Conservation (phyloP, 92 coral and sea anemone species). For the Porites cylindrica region DNA sequence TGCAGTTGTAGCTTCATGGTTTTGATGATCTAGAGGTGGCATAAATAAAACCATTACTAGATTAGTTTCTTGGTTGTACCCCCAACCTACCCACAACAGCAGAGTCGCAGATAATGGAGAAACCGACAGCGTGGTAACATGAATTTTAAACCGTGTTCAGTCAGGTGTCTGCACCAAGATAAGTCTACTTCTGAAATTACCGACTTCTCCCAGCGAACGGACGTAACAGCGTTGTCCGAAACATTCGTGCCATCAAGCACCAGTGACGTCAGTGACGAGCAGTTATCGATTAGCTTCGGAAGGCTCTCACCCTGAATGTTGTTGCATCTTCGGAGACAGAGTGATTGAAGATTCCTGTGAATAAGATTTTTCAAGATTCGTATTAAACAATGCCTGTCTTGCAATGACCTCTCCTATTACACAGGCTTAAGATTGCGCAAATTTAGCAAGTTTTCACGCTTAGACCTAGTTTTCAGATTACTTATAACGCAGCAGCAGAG, state of each 20-base stretch:
- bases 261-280: conserved; percentile 75
- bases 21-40: not conserved
- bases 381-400: no score
- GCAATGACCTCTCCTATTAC: no score
- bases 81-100: conserved; percentile 80
- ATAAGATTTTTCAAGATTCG: no score
- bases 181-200: conserved; percentile 80
- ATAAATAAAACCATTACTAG: not conserved
- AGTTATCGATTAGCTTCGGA: conserved; percentile 60
- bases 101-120: conserved; percentile 80
- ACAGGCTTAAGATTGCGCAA: no score
- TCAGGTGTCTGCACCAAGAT: conserved; percentile 92
- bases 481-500: no score
- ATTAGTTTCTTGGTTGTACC: not conserved
- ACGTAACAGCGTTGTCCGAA: conserved; percentile 56
- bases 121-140: conserved; percentile 70
- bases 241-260: conserved; percentile 91
- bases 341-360: conserved; percentile 61
- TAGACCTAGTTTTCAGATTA: no score
- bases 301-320: conserved; percentile 78
- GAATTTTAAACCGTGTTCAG: conserved; percentile 70
- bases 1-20: not conserved
- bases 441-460: no score
- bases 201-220: conserved; percentile 78
- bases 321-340: conserved; percentile 83